Evolutionary conservation across 2,888 invertebrate genomes (phyloP), one percentile per base, ranked within the genome.

Genomic region (Ophion ventricosus): DNA sequence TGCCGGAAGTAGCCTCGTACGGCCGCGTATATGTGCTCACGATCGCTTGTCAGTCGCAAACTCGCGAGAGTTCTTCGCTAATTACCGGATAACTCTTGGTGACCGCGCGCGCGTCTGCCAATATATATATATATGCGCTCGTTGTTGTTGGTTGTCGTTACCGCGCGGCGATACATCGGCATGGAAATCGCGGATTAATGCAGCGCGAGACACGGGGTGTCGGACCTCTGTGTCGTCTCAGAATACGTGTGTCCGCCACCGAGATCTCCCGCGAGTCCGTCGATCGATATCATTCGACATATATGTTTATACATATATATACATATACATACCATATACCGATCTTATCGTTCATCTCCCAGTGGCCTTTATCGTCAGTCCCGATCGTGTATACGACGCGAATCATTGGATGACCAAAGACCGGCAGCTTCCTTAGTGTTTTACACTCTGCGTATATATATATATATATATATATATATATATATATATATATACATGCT

Each of bases 71-170:
- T 87, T 84, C 89, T 88, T 88, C 87, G 88, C 91, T 91, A 91
- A 91, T 91, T 91, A 91, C 89, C 87, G 89, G 89, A 89, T 89
- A 89, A 90, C 89, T 90, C 89, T 49, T 85, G 82, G 49, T 26
- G 43, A 66, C 54, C 61, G 29, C 29, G 73, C 73, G 66, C 74
- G 49, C n/a, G 56, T 59, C 2, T 4, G 49, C 2, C 49, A 49
- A 49, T 49, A 17, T 4, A 49, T 49, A 49, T 49, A 49, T 66
- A 43, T 84, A 54, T 56, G 26, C 40, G 76, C 57, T 63, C 75
- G 83, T 73, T 70, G 80, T 72, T 79, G 49, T 17, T 17, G 49
- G 86, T 85, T 75, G 87, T 88, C 88, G 81, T 83, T 82, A 80
- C 80, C 49, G 17, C 87, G 79, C 70, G 57, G 67, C 85, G 85